Conservation (phyloP, 2,888 invertebrate genomes). For the Notodonta ziczac region DNA sequence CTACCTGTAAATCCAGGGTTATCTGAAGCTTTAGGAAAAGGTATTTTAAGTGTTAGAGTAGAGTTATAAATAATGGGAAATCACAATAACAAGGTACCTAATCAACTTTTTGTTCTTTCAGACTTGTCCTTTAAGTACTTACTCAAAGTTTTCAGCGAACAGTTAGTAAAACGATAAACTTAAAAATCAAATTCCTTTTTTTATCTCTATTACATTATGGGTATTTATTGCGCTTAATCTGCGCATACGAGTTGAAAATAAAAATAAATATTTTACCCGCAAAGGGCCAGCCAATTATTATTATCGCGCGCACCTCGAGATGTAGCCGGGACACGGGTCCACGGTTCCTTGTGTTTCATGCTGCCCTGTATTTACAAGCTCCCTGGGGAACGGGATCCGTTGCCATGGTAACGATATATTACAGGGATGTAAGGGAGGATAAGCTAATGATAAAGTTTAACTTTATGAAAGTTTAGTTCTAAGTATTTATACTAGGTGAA, state of each 20-base stretch:
- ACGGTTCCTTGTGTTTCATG: conserved; percentile 49
- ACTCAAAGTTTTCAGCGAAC: conserved; percentile 7
- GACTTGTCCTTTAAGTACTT: too few relatives aligned
- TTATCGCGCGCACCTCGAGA: conserved; percentile 40
- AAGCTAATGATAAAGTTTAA: not conserved
- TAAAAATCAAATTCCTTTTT: conserved; percentile 46
- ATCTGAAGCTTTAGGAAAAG: too few relatives aligned
- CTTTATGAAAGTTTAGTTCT: too few relatives aligned
- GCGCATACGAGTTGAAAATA: conserved; percentile 48
- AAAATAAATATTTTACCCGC: conserved; percentile 49
- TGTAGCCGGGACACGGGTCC: conserved; percentile 19
- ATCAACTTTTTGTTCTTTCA: too few relatives aligned
- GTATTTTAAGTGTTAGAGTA: too few relatives aligned
- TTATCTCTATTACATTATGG: conserved; percentile 39
- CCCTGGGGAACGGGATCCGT: conserved; percentile 54
- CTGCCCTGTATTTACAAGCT: conserved; percentile 72
- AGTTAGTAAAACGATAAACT: conserved; percentile 12
- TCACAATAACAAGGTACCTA: too few relatives aligned
- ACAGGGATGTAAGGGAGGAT: conserved; percentile 11
- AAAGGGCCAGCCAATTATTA: conserved; percentile 64
- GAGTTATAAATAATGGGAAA: too few relatives aligned
- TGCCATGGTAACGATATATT: conserved; percentile 36
- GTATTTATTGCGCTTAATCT: conserved; percentile 46
- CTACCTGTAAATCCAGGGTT: conserved; percentile 11
- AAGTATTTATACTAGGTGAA: too few relatives aligned